A percentile compares a stretch with the other conserved stretches of the same genome.
Conservation (phyloP, 2,888 invertebrate species). For the Meiosimyza platycephala region DNA sequence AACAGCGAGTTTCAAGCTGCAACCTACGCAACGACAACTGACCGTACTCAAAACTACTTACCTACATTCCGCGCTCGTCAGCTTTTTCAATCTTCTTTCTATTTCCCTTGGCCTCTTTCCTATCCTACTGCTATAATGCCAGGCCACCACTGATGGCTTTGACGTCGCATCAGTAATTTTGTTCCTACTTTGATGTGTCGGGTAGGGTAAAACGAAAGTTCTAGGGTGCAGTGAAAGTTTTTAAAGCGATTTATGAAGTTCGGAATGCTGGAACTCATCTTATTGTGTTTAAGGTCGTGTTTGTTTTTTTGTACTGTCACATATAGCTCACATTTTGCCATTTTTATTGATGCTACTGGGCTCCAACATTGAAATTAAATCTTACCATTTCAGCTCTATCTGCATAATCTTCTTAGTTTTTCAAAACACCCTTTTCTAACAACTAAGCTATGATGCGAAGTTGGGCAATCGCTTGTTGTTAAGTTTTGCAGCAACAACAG, state of each 20-base stretch:
- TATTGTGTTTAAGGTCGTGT: not conserved
- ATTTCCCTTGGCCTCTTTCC: conserved; percentile 19
- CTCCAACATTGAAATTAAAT: too few relatives aligned
- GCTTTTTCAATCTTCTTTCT: conserved; percentile 25
- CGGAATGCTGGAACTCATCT: conserved; percentile 45
- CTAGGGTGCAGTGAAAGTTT: conserved; percentile 38
- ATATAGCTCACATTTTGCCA: too few relatives aligned
- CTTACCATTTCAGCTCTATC: too few relatives aligned
- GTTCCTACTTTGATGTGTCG: conserved; percentile 50
- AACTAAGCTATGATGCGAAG: not conserved
- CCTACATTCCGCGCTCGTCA: conserved; percentile 34
- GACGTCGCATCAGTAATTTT: conserved; percentile 61
- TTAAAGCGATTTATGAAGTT: conserved; percentile 59
- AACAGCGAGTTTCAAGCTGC: conserved; percentile 54
- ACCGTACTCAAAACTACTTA: conserved; percentile 47
- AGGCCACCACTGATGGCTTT: conserved; percentile 51
- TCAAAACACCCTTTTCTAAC: too few relatives aligned
- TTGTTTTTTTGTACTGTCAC: not conserved
- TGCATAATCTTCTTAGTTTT: too few relatives aligned
- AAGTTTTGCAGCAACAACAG: conserved; percentile 24
- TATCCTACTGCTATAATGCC: conserved; percentile 48
- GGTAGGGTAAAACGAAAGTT: conserved; percentile 22
- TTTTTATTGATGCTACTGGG: too few relatives aligned
- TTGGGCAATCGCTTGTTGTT: conserved; percentile 8
- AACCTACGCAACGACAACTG: conserved; percentile 39